These are phyloP conservation scores for Myiopsitta monachus DNA, from an alignment of 2,113 vertebrate genomes.

Conservation along the genomic window DNA sequence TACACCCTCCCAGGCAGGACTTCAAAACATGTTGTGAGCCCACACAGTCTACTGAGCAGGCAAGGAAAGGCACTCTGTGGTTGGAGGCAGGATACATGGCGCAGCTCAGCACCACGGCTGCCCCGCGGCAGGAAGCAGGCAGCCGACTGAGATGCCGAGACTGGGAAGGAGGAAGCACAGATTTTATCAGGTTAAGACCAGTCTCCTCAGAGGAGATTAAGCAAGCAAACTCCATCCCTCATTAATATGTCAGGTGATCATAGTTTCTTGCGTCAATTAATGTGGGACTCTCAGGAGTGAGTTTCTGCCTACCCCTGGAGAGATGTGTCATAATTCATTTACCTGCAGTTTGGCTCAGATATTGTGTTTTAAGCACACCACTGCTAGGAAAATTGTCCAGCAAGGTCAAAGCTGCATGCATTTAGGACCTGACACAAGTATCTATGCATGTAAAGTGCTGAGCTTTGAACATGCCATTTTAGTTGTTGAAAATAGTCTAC, in stretches of 20 bases:
- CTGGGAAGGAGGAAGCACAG: not conserved
- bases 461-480: not conserved
- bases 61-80: not conserved
- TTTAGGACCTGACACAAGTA: not conserved
- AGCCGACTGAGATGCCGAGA: not conserved
- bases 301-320: not conserved
- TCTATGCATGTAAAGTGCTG: not conserved
- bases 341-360: not conserved
- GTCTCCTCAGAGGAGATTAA: constrained; percentile 17
- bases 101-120: rapidly evolving
- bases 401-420: not conserved
- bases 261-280: not conserved
- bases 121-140: not conserved
- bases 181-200: not conserved
- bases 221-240: constrained; percentile 15
- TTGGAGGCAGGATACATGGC: rapidly evolving
- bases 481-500: not conserved
- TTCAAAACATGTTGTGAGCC: constrained; percentile 7
- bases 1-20: constrained; percentile 26
- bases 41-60: not conserved
- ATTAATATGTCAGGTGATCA: not conserved
- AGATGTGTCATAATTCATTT: not conserved
- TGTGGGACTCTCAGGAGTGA: not conserved
- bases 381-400: not conserved
- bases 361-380: not conserved